Conservation (phyloP, 2,888 invertebrate genomes). For the Drosophila siamana region DNA sequence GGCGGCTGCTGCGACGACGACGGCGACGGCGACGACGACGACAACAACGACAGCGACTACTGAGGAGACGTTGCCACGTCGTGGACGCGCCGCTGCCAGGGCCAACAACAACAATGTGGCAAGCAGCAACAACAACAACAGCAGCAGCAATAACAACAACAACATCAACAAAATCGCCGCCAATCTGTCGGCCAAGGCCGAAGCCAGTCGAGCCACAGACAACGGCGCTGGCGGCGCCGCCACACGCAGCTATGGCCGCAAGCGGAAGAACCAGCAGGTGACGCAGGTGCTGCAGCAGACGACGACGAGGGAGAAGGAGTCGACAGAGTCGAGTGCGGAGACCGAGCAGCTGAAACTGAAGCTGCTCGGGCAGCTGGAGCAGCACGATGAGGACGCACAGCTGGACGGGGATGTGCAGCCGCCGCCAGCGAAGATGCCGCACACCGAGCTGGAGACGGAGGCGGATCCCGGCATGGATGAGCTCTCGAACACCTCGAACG, state of each 20-base stretch:
- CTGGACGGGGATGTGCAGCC: conserved; percentile 52
- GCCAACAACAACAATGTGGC: conserved; percentile 78
- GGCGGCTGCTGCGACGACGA: conserved; percentile 8
- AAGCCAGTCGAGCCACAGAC: conserved; percentile 61
- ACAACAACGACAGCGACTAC: conserved; percentile 4
- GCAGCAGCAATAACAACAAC: conserved; percentile 62
- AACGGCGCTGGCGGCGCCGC: conserved; percentile 32
- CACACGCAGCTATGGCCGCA: conserved; percentile 82
- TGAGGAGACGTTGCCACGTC: conserved; percentile 55
- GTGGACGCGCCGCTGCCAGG: conserved; percentile 78
- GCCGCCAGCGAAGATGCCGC: conserved; percentile 69
- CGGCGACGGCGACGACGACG: conserved; percentile 31
- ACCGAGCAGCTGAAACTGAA: conserved; percentile 63
- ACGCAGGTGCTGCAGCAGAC: conserved; percentile 67
- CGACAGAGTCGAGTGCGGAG: neutral
- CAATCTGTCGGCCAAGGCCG: conserved; percentile 79
- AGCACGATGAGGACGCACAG: conserved; percentile 32
- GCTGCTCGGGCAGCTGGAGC: conserved; percentile 35
- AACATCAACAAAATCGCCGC: conserved; percentile 82
- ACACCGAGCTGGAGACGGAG: conserved; percentile 47
- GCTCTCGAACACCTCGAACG: conserved; percentile 65
- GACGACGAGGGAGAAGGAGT: neutral
- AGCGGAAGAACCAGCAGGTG: conserved; percentile 83
- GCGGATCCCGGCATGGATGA: conserved; percentile 65
- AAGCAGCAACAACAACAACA: conserved; percentile 48